phyloP scores from a whole-genome alignment of 2,888 invertebrate species.

The Eristalis tenax region DNA sequence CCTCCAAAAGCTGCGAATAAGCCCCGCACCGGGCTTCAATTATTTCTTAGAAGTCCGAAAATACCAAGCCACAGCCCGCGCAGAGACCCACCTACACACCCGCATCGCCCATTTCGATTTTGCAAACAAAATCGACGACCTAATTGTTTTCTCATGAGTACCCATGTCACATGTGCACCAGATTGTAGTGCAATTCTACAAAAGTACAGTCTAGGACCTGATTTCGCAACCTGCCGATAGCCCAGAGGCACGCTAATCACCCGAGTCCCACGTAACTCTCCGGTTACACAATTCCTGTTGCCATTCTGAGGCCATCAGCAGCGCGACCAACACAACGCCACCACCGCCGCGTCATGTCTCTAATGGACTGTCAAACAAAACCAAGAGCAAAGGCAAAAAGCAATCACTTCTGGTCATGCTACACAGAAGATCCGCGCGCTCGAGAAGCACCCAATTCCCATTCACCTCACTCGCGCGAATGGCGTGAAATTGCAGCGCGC shows the following conservation, averaged over 20 bases:
- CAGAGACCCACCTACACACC: not conserved
- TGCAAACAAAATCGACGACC: not conserved
- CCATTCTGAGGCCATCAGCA: not conserved
- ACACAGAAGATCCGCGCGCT: conserved; percentile 43
- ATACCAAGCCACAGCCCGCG: too few relatives aligned
- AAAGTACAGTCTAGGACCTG: not conserved
- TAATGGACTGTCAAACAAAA: conserved; percentile 60
- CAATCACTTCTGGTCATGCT: conserved; percentile 68
- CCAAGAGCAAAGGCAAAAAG: conserved; percentile 15
- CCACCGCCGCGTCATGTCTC: not conserved
- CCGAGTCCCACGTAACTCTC: not conserved
- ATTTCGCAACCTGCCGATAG: not conserved
- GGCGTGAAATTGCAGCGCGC: conserved; percentile 63
- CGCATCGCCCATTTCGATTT: not conserved
- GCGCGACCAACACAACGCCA: not conserved
- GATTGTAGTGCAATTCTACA: not conserved
- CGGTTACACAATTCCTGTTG: not conserved
- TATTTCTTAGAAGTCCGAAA: too few relatives aligned
- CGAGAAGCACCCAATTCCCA: conserved; percentile 45
- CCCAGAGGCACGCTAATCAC: not conserved
- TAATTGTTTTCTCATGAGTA: not conserved
- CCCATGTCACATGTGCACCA: not conserved
- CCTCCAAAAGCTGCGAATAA: too few relatives aligned
- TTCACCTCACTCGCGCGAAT: conserved; percentile 16
- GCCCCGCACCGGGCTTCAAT: too few relatives aligned